A percentile compares a stretch with the other conserved stretches of the same genome.
Evolutionary conservation across 2,797 vertebrate species (phyloP).

Genomic region (Scleropages formosus): DNA sequence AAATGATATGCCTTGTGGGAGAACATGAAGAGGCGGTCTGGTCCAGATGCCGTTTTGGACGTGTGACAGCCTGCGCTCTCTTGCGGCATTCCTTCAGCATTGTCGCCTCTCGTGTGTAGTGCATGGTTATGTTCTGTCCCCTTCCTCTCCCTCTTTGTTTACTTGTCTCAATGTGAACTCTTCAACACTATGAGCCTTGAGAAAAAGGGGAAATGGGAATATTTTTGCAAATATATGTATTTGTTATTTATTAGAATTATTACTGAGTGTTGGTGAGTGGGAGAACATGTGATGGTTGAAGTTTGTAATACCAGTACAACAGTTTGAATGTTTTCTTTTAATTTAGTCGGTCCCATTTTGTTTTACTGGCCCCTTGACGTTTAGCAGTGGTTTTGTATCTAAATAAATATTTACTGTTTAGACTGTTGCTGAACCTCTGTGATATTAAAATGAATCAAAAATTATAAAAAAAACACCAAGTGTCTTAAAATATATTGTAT

Average conservation of each 20-base stretch:
- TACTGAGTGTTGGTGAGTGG: slow-evolving; percentile 49
- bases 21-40: slow-evolving; percentile 6
- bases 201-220: slow-evolving; percentile 43
- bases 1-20: slow-evolving; percentile 23
- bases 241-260: slow-evolving; percentile 58
- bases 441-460: slow-evolving; percentile 73
- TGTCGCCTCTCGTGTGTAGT: slow-evolving; percentile 41
- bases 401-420: slow-evolving; percentile 78
- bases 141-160: slow-evolving; percentile 44
- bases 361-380: slow-evolving; percentile 49
- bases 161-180: slow-evolving; percentile 49
- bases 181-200: slow-evolving; percentile 54
- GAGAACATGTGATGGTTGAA: slow-evolving; percentile 48
- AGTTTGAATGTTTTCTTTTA: slow-evolving; percentile 48
- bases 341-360: slow-evolving; percentile 43
- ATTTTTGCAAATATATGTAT: slow-evolving; percentile 59
- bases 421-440: slow-evolving; percentile 82
- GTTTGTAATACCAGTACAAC: slow-evolving; percentile 53
- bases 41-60: slow-evolving; percentile 27
- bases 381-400: slow-evolving; percentile 70
- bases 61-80: slow-evolving; percentile 38
- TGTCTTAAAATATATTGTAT: slow-evolving; percentile 90
- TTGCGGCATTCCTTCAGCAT: slow-evolving; percentile 46
- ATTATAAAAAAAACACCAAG: slow-evolving; percentile 76
- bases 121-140: slow-evolving; percentile 51